A percentile compares a stretch with the other conserved stretches of the same genome.
Conservation (phyloP, 2,797 vertebrate species). For the Rhynchonycteris naso region DNA sequence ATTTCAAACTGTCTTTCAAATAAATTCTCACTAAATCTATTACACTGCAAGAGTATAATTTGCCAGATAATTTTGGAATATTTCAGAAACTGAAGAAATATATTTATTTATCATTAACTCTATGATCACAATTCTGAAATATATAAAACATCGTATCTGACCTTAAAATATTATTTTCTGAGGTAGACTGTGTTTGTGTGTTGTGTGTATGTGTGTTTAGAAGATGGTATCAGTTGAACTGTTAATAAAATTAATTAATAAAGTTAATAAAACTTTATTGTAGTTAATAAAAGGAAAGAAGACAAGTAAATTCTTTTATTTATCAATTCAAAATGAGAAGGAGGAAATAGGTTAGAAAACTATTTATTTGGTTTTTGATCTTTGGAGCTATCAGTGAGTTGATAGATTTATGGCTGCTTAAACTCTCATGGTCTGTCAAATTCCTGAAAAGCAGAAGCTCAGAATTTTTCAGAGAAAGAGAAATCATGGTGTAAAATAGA, state of each 20-base stretch:
- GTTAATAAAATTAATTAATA: neutral
- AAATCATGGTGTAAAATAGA: neutral
- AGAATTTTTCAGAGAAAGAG: neutral
- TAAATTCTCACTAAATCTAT: neutral
- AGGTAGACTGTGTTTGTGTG: neutral
- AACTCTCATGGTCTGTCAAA: neutral
- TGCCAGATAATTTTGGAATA: neutral
- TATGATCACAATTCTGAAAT: neutral
- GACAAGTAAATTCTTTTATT: neutral
- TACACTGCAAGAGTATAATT: neutral
- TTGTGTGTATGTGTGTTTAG: neutral
- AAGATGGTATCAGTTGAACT: neutral
- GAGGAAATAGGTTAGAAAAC: neutral
- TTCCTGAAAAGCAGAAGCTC: neutral
- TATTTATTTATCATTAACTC: neutral
- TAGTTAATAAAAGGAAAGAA: neutral
- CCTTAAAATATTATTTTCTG: neutral
- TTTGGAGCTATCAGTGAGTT: neutral
- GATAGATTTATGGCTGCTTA: neutral
- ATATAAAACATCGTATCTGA: neutral
- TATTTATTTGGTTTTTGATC: neutral
- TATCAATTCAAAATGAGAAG: neutral
- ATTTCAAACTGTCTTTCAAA: slow-evolving; percentile 19
- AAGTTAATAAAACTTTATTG: neutral
- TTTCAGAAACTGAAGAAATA: slow-evolving; percentile 10